Evolutionary conservation across 92 coral and sea anemone genomes (phyloP), one percentile per base, ranked within the genome.

Genomic region (Porites divaricata): DNA sequence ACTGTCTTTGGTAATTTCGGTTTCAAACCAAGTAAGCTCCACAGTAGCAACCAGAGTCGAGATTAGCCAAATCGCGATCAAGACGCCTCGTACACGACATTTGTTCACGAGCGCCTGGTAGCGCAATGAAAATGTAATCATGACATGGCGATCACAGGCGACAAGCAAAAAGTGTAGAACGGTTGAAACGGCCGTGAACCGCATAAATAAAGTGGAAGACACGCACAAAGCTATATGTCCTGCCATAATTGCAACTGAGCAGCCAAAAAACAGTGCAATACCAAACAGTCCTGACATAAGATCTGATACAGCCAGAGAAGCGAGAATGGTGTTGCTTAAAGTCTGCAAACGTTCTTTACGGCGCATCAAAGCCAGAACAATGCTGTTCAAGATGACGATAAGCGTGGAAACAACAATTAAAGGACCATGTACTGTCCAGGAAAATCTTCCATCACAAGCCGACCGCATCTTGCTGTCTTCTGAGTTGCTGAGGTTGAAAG

Each of bases 181-280:
- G 45, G 95, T 79, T 28, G 92, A 88, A 66, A 88, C 73, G 67
- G 95, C 87, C 5, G 95, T 80, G 80, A 91, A 91, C 17, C 81
- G 77, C 51, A 85, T 78, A 25, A 88, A 88, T 41, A 86, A 76
- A 56, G 23, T 81, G 56, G 93, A 78, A 24, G 74, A 70, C 2
- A 88, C 72, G 77, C 95, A 91, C 12, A 77, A 5, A 22, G 15
- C 59, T 63, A 68, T 25, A 4, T 25, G 16, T 2, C 21, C 21
- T 53, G 21, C 3, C 72, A 17, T 49, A 26, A 61, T 59, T 8
- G 80, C 56, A 20, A 87, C 28, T 23, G 74, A 61, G 71, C 95
- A 91, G 20, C 62, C 90, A 24, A 88, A 72, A 21, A 73, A 26
- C 54, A 87, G 67, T 8, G 95, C 88, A 53, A 85, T 25, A 24